Evolutionary conservation across 2,797 vertebrate species (phyloP).

Genomic region (Trematomus bernacchii): DNA sequence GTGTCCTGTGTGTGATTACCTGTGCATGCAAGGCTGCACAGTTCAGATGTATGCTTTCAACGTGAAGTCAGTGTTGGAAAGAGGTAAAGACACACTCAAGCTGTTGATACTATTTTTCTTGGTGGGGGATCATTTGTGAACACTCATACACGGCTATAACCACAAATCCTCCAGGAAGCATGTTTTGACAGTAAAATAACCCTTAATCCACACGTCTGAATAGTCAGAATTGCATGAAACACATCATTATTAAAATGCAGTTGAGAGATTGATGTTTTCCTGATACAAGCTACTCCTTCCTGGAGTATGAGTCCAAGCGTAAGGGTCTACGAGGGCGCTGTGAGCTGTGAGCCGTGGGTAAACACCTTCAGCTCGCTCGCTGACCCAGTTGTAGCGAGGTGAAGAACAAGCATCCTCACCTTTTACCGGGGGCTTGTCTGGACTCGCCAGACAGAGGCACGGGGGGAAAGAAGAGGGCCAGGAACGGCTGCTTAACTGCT

Average conservation of each 20-base stretch:
- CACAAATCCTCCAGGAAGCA: conserved; percentile 20
- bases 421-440: conserved; percentile 68
- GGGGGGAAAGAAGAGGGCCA: not conserved
- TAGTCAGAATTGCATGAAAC: not conserved
- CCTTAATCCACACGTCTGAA: conserved; percentile 1
- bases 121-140: conserved; percentile 39
- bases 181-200: conserved; percentile 14
- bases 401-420: conserved; percentile 67
- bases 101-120: conserved; percentile 25
- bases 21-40: conserved; percentile 25
- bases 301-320: conserved; percentile 9
- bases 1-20: conserved; percentile 20
- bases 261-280: not conserved
- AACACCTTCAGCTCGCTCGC: conserved; percentile 56
- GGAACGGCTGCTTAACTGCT: conserved; percentile 11
- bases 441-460: conserved; percentile 43
- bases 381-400: conserved; percentile 71
- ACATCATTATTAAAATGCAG: not conserved
- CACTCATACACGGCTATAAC: conserved; percentile 4
- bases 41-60: conserved; percentile 24
- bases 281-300: not conserved
- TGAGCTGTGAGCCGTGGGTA: conserved; percentile 28
- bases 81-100: conserved; percentile 16
- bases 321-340: conserved; percentile 8
- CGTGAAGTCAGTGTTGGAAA: conserved; percentile 47